Base-by-base conservation (phyloP, 1,140 invertebrate genomes). In the Drosophila gunungcola region DNA sequence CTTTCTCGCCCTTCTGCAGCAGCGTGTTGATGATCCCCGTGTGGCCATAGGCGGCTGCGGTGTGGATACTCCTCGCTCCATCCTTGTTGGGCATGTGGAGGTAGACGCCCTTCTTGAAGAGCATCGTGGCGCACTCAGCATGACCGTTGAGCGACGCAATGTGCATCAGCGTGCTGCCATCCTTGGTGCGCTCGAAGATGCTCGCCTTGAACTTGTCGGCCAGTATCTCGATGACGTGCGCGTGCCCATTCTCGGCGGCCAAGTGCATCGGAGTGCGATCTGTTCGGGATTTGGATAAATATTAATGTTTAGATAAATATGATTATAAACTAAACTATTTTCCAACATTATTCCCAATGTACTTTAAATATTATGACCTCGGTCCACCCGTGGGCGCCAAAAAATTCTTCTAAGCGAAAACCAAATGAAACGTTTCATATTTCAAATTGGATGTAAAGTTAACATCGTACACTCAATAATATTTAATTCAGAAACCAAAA, bases 11-110 rank as follows among this genome's bases (percentile, higher is more conserved):
- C 93, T 98, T 98, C 89, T 98, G 96, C 12, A 99, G 93, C 9
- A 99, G 93, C 1, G 98, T 98, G 91, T 98, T 98, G 72, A 99
- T 99, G 73, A 99, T 99, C 6, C 98, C 97, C 3, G 98, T 98
- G 86, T 99, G 98, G 0, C 99, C 99, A 76, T 97, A 97, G 76
- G 95, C 94, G 1, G 97, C 97, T 2, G 98, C 98, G 0, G 97
- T 98, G 92, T 98, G 98, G 70, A 98, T 97, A 90, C 97, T 97
- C 46, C 97, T 94, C 0, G 97, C 97, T 41, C 97, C 97, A 78
- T 96, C 95, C 95, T 99, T 99, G 93, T 99, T 99, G 69, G 99
- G 98, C 98, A 99, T 99, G 90, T 99, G 98, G 1, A 99, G 94
- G 68, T 99, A 99, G n/a, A 99, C 98, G 3, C 99, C 99, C 93